Conservation (phyloP, 2,113 vertebrate genomes). For the Pseudolaguvia tuberculata region DNA sequence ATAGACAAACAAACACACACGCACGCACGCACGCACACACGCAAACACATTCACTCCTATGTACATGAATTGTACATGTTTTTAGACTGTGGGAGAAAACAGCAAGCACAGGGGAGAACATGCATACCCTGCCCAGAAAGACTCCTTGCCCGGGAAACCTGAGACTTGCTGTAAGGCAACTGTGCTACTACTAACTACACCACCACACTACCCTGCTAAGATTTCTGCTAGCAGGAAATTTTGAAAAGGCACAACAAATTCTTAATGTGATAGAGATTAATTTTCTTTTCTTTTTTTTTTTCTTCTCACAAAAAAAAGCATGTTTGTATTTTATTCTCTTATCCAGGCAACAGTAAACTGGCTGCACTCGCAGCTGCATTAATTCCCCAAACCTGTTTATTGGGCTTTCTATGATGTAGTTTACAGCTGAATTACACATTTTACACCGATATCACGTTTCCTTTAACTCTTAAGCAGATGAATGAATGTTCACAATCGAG, state of each 20-base stretch:
- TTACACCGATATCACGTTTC: constrained; percentile 1
- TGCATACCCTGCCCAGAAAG: no score
- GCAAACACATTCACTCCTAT: no score
- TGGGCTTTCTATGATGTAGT: constrained; percentile 23
- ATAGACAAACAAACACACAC: no score
- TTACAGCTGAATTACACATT: constrained; percentile 12
- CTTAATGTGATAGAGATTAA: constrained; percentile 22
- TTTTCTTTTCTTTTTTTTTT: no score
- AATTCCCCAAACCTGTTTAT: constrained; percentile 28
- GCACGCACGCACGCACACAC: no score
- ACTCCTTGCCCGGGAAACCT: no score
- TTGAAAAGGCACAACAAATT: constrained; percentile 30
- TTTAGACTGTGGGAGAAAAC: no score
- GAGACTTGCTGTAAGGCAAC: no score
- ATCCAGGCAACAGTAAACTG: background rate
- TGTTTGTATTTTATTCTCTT: constrained; percentile 33
- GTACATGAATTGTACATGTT: no score
- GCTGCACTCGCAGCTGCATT: constrained; percentile 1
- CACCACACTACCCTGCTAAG: no score
- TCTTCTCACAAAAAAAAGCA: background rate
- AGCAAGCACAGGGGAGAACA: no score
- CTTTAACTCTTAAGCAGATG: constrained; percentile 10
- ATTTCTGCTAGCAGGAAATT: constrained; percentile 40
- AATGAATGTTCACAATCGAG: background rate
- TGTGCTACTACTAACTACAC: no score